A percentile compares a stretch with the other conserved stretches of the same genome.
Conservation (phyloP, 2,113 vertebrate species). For the Syrrhaptes paradoxus region DNA sequence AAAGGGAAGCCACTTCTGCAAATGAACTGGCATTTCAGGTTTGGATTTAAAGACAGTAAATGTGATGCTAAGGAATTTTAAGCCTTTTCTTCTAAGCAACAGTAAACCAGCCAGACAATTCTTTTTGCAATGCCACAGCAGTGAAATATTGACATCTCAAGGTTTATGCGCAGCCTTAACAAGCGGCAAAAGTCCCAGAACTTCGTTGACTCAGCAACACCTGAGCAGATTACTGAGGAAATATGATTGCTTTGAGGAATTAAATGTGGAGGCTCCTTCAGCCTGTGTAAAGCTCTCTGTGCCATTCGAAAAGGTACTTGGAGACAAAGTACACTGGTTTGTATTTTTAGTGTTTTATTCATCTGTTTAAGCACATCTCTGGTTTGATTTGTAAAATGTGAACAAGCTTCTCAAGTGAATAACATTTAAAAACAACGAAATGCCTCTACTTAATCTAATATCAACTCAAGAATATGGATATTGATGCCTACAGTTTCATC, state of each 20-base stretch:
- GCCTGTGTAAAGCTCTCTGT: slow-evolving; percentile 63
- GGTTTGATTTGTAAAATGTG: slow-evolving; percentile 61
- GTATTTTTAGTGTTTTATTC: slow-evolving; percentile 69
- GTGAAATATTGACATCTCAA: slow-evolving; percentile 36
- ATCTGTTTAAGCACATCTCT: slow-evolving; percentile 31
- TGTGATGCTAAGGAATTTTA: background rate
- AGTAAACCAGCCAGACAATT: background rate
- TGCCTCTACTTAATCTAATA: slow-evolving; percentile 46
- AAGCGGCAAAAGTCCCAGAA: slow-evolving; percentile 6
- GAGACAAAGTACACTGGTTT: slow-evolving; percentile 34
- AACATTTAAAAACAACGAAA: slow-evolving; percentile 35
- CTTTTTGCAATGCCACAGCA: background rate
- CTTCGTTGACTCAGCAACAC: slow-evolving; percentile 56
- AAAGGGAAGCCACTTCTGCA: background rate
- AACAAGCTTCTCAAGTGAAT: slow-evolving; percentile 48
- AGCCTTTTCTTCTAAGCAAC: background rate
- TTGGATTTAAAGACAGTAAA: background rate
- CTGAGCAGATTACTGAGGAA: slow-evolving; percentile 38
- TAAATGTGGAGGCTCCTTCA: slow-evolving; percentile 1
- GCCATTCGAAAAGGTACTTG: slow-evolving; percentile 54
- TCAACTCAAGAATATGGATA: slow-evolving; percentile 17
- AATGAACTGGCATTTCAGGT: background rate
- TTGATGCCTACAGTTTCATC: slow-evolving; percentile 11
- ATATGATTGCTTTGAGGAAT: slow-evolving; percentile 41
- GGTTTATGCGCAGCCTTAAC: background rate